These are phyloP conservation scores for Altica lythri DNA, from an alignment of 2,888 invertebrate genomes.

Conservation along the genomic window DNA sequence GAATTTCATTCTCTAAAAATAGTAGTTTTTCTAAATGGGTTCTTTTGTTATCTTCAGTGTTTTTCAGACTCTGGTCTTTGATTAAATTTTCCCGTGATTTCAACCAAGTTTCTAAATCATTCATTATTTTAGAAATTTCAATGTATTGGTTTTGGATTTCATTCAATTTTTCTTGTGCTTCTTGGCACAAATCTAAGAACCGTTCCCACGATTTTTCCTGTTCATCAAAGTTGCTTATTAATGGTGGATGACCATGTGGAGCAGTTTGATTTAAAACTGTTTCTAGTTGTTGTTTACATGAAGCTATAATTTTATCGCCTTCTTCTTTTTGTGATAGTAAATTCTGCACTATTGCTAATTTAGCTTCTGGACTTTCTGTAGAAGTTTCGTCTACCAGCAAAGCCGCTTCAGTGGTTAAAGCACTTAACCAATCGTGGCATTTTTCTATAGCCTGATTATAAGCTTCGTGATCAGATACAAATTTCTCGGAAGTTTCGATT, in stretches of 20 bases:
- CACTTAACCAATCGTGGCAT: constrained; percentile 80
- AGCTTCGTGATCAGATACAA: constrained; percentile 80
- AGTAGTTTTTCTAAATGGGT: constrained; percentile 78
- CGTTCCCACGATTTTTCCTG: constrained; percentile 76
- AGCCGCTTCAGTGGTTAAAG: constrained; percentile 77
- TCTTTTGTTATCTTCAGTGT: constrained; percentile 80
- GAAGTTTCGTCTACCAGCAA: constrained; percentile 78
- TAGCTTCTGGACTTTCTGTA: constrained; percentile 77
- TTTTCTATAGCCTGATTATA: constrained; percentile 82
- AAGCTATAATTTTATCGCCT: constrained; percentile 72
- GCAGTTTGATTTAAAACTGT: constrained; percentile 78
- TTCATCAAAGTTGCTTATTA: constrained; percentile 75
- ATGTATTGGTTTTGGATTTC: constrained; percentile 80
- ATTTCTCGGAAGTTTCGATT: constrained; percentile 69
- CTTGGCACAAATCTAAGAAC: constrained; percentile 72
- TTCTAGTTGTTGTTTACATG: constrained; percentile 72
- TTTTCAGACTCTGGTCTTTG: constrained; percentile 87
- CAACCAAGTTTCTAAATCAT: constrained; percentile 81
- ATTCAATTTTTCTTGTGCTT: constrained; percentile 73
- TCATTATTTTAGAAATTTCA: constrained; percentile 77
- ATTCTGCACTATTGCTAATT: constrained; percentile 75
- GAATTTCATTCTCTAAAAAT: constrained; percentile 71
- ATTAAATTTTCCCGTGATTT: constrained; percentile 83
- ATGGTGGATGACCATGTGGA: constrained; percentile 72
- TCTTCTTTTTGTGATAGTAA: constrained; percentile 73